phyloP scores from a whole-genome alignment of 2,113 vertebrate species.

The Sceloporus undulatus region DNA sequence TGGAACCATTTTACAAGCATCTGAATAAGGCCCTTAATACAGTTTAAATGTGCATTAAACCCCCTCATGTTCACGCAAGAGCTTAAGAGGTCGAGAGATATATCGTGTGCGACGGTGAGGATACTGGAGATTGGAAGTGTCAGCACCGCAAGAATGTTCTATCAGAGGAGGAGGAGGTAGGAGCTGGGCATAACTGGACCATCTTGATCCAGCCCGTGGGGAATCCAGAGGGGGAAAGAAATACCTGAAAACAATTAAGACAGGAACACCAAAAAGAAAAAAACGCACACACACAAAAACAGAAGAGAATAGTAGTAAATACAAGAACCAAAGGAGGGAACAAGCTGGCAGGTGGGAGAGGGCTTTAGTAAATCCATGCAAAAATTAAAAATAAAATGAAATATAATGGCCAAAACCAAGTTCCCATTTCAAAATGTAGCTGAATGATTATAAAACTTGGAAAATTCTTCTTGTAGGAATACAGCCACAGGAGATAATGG shows the following conservation, averaged over 20 bases:
- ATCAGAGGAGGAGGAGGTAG: conserved; percentile 89
- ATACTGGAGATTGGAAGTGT: conserved; percentile 84
- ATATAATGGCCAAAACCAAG: conserved; percentile 75
- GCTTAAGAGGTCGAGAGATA: conserved; percentile 82
- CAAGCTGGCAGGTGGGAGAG: conserved; percentile 78
- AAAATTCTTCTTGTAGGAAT: conserved; percentile 66
- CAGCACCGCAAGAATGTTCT: conserved; percentile 90
- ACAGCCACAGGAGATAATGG: conserved; percentile 27
- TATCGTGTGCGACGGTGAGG: conserved; percentile 83
- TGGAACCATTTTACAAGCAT: conserved; percentile 71
- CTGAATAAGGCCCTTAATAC: conserved; percentile 69
- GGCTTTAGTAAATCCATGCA: conserved; percentile 80
- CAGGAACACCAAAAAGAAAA: conserved; percentile 79
- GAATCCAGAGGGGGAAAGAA: conserved; percentile 95
- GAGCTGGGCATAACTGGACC: conserved; percentile 91
- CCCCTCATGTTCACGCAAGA: conserved; percentile 85
- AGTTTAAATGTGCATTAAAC: conserved; percentile 74
- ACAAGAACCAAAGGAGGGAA: conserved; percentile 82
- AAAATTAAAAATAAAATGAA: conserved; percentile 64
- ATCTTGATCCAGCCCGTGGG: conserved; percentile 88
- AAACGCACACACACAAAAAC: conserved; percentile 28
- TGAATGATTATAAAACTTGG: conserved; percentile 61
- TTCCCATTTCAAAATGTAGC: conserved; percentile 73
- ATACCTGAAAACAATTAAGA: conserved; percentile 91
- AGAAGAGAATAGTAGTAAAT: conserved; percentile 79